Evolutionary conservation across 2,113 vertebrate genomes (phyloP).

Genomic region (Sander vitreus): DNA sequence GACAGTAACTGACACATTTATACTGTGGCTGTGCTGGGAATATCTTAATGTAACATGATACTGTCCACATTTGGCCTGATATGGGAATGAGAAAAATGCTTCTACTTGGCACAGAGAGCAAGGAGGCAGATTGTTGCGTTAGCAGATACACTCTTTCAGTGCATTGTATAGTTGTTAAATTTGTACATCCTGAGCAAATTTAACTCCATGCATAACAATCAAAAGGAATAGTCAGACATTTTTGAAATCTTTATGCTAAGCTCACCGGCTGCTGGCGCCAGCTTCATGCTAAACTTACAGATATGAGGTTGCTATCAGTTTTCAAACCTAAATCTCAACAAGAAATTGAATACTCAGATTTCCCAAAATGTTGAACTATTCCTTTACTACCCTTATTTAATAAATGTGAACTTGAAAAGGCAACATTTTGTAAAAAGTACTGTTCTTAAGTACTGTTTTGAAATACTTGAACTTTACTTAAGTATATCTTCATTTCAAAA

Average conservation of each 20-base stretch:
- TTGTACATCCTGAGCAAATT: not conserved
- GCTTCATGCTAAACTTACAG: too few species aligned
- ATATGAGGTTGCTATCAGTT: too few species aligned
- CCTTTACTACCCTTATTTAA: too few species aligned
- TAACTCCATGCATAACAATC: not conserved
- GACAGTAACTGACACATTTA: not conserved
- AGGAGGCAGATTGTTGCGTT: not conserved
- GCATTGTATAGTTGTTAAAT: not conserved
- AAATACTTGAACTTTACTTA: too few species aligned
- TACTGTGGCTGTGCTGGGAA: not conserved
- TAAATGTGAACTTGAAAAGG: too few species aligned
- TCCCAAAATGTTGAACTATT: too few species aligned
- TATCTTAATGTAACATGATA: not conserved
- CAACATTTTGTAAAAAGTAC: too few species aligned
- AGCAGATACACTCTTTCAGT: not conserved
- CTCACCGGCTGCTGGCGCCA: not conserved
- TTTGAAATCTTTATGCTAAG: not conserved
- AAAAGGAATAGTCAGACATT: too few species aligned
- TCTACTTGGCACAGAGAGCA: not conserved
- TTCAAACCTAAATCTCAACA: too few species aligned
- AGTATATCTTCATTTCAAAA: too few species aligned
- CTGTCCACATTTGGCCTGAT: not conserved
- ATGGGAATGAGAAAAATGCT: not conserved
- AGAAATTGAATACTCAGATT: too few species aligned
- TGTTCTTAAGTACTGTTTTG: too few species aligned